Evolutionary conservation across 2,113 vertebrate species (phyloP), one percentile per base, ranked within the genome.

Genomic region (Ophthalmolycus amberensis): DNA sequence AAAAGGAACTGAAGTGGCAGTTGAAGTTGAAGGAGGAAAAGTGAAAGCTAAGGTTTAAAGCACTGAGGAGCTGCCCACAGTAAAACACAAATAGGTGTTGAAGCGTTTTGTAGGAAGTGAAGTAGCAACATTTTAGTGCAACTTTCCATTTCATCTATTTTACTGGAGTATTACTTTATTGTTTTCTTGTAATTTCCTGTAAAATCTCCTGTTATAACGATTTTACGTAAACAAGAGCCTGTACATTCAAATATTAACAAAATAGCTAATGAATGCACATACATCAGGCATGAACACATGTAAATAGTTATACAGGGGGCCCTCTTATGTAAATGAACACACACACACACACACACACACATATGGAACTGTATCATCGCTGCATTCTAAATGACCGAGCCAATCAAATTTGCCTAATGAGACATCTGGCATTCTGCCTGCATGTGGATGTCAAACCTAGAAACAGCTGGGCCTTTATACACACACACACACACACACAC

Each of bases 401-500:
- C 92, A 89, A 93, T 93, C 91, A 94, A 93, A 93, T 93, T 92
- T 94, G 90, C 90, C 88, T 94, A 95, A 95, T 92, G 91, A 92
- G 90, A 94, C 91, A 93, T 93, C 91, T 95, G 92, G 94, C 92
- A 89, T 92, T 89, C 81, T 85, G 93, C 86, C 89, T 89, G 88
- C 81, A 89, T 94, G 90, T 93, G 87, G 89, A 94, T 92, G 91
- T 88, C 76, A 86, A 91, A 69, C 89, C 79, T 85, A 90, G 86
- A 91, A 94, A 94, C 93, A 95, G 92, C 93, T 94, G 94, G 92
- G 76, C 84, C 52, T 83, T 75, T 1, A 79, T 32, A 60, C 85
- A 77, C 72, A 71, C 82, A 58, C 74, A 59, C 77, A 74, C 71
- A 64, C 65, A 77, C 86, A 71, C 76, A 69, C 72, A 83, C 75